These are phyloP conservation scores for Xanthostigma xanthostigma DNA, from an alignment of 2,888 invertebrate genomes.

Conservation along the genomic window DNA sequence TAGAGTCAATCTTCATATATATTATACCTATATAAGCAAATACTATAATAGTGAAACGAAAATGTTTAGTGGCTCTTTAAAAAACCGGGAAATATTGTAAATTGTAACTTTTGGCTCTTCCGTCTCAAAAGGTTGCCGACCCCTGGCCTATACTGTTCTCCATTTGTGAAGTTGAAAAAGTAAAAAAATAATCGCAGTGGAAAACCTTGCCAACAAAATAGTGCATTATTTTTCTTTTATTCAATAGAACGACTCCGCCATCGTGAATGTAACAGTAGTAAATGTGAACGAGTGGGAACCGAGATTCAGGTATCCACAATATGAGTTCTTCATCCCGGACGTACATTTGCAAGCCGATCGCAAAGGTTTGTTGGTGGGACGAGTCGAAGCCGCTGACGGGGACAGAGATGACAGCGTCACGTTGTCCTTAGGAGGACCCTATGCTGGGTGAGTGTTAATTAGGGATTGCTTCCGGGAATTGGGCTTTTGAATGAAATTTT, in stretches of 20 bases:
- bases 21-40: too few species aligned
- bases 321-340: constrained; percentile 53
- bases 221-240: background rate
- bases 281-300: constrained; percentile 93
- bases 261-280: constrained; percentile 63
- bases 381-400: constrained; percentile 76
- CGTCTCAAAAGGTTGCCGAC: too few species aligned
- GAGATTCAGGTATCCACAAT: constrained; percentile 72
- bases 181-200: background rate
- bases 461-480: too few species aligned
- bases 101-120: too few species aligned
- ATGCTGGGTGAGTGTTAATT: constrained; percentile 37
- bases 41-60: too few species aligned
- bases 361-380: constrained; percentile 32
- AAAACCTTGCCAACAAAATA: too few species aligned
- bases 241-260: constrained; percentile 67
- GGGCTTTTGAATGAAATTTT: too few species aligned
- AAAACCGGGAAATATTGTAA: too few species aligned
- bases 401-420: constrained; percentile 62
- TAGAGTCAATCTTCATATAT: too few species aligned
- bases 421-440: constrained; percentile 54
- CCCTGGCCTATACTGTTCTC: too few species aligned
- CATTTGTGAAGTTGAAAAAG: too few species aligned
- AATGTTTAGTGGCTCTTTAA: too few species aligned
- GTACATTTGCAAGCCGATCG: constrained; percentile 15